Percentiles rank a stretch among this genome's conserved stretches.
phyloP scores from a whole-genome alignment of 2,888 invertebrate species.

The Cheilosia pagana region DNA sequence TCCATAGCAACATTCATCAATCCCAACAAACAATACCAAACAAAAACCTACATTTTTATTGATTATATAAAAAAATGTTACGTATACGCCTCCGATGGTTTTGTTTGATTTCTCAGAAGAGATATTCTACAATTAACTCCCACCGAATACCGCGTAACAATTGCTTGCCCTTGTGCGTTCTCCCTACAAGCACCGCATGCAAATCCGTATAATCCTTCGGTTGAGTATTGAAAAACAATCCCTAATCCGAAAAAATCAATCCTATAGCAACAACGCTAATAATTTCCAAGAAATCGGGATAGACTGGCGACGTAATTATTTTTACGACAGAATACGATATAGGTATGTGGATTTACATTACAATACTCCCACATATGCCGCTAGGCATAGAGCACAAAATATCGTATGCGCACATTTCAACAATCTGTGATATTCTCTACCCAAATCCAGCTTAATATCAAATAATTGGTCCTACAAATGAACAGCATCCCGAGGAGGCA shows the following conservation, averaged over 20 bases:
- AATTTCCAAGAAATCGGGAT: background rate
- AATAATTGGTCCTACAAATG: constrained; percentile 58
- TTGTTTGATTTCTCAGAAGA: no score
- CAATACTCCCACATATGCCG: background rate
- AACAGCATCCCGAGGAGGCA: constrained; percentile 44
- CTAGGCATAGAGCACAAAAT: background rate
- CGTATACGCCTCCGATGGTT: no score
- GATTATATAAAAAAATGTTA: no score
- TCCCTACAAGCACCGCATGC: no score
- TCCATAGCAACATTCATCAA: no score
- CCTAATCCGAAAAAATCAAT: background rate
- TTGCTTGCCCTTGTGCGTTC: background rate
- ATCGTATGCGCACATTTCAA: constrained; percentile 8
- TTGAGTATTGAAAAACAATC: constrained; percentile 3
- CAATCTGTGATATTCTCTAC: constrained; percentile 2
- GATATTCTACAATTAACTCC: no score
- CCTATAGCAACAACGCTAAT: background rate
- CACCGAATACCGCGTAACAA: background rate
- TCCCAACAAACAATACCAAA: no score
- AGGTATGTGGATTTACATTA: background rate
- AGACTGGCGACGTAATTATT: constrained; percentile 45
- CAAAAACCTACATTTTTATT: no score
- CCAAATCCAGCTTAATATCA: constrained; percentile 52
- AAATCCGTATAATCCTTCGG: background rate
- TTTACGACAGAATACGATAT: constrained; percentile 15